Evolutionary conservation across 2,888 invertebrate species (phyloP).

Genomic region (Nyleta sp.): DNA sequence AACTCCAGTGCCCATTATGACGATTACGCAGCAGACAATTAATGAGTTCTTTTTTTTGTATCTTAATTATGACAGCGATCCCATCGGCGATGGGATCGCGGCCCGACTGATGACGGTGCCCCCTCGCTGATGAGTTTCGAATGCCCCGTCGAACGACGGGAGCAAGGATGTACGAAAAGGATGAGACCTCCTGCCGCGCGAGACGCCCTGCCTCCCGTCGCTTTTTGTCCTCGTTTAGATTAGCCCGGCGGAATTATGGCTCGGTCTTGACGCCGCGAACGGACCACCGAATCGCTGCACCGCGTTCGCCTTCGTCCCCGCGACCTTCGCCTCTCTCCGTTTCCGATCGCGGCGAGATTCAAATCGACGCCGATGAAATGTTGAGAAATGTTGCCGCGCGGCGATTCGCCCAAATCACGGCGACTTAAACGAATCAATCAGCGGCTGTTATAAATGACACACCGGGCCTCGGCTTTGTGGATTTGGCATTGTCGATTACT

Average conservation of each 20-base stretch:
- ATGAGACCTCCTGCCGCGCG: conserved; percentile 70
- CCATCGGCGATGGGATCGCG: conserved; percentile 46
- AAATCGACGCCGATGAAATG: conserved; percentile 38
- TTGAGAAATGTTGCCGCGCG: conserved; percentile 33
- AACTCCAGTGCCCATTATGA: conserved; percentile 38
- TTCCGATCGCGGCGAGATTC: conserved; percentile 31
- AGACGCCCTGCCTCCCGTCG: conserved; percentile 74
- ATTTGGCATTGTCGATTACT: conserved; percentile 1
- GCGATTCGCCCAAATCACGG: conserved; percentile 3
- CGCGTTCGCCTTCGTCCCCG: conserved; percentile 36
- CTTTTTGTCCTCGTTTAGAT: conserved; percentile 77
- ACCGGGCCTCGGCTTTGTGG: background rate
- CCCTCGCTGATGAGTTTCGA: conserved; percentile 74
- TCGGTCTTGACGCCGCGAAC: conserved; percentile 37
- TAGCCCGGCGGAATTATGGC: conserved; percentile 55
- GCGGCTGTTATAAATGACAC: conserved; percentile 34
- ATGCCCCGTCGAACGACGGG: conserved; percentile 65
- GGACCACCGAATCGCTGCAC: conserved; percentile 26
- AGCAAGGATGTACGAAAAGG: conserved; percentile 66
- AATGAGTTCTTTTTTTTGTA: conserved; percentile 70
- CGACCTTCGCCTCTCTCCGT: conserved; percentile 32
- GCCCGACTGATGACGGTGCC: conserved; percentile 70
- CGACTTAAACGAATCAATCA: conserved; percentile 44
- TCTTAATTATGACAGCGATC: conserved; percentile 73
- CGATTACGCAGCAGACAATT: conserved; percentile 66